phyloP scores from a whole-genome alignment of 2,797 vertebrate genomes.

The Paedocypris micromegethes region DNA sequence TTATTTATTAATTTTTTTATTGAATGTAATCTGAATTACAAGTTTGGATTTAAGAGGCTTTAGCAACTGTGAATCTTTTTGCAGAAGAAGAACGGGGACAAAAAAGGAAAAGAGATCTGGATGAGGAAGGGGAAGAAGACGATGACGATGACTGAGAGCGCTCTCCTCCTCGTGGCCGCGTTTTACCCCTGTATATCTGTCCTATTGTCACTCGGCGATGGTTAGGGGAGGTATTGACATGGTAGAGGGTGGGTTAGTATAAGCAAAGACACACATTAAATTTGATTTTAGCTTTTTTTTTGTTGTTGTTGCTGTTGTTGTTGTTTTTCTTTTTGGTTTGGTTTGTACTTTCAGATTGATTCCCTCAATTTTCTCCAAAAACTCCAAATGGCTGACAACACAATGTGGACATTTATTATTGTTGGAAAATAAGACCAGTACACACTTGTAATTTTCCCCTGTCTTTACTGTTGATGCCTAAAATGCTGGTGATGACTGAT shows the following conservation, averaged over 20 bases:
- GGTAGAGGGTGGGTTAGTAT: conserved; percentile 58
- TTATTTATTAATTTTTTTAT: no score
- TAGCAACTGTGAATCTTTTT: background rate
- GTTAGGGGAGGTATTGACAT: conserved; percentile 70
- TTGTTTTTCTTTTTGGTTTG: conserved; percentile 65
- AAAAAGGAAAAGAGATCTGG: conserved; percentile 95
- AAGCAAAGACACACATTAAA: conserved; percentile 70
- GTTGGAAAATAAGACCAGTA: conserved; percentile 61
- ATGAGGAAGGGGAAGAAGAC: conserved; percentile 95
- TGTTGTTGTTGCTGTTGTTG: conserved; percentile 52
- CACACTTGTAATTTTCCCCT: conserved; percentile 61
- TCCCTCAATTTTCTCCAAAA: conserved; percentile 61
- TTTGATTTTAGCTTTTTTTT: conserved; percentile 69
- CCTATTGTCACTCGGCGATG: conserved; percentile 76
- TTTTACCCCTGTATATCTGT: conserved; percentile 82
- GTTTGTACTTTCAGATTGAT: conserved; percentile 54
- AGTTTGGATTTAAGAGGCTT: background rate
- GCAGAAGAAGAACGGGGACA: conserved; percentile 82
- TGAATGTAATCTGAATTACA: no score
- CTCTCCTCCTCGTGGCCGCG: conserved; percentile 82
- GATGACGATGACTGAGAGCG: conserved; percentile 65
- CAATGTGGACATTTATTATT: conserved; percentile 66
- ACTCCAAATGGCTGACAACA: conserved; percentile 65
- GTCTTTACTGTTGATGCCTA: conserved; percentile 60
- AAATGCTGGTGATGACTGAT: conserved; percentile 59